Conservation (phyloP, 2,888 invertebrate species). For the Allophyes oxyacanthae region DNA sequence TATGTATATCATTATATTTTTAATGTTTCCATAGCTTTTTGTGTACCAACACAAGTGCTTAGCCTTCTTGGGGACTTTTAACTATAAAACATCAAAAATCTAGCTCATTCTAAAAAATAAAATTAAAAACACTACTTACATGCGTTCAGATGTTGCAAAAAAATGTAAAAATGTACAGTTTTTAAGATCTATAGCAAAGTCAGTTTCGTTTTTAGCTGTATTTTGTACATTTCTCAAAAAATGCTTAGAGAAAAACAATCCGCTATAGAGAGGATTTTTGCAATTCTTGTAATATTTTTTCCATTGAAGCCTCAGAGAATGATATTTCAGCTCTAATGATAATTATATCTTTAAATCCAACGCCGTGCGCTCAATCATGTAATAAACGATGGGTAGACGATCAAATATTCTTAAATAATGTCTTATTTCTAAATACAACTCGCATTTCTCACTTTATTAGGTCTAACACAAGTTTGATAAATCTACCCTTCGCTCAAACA, state of each 20-base stretch:
- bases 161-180: not conserved
- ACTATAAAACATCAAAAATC: constrained; percentile 84
- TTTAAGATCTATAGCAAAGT: not conserved
- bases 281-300: too few species aligned
- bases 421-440: constrained; percentile 40
- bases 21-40: constrained; percentile 61
- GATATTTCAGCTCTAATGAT: too few species aligned
- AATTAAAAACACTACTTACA: constrained; percentile 55
- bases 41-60: constrained; percentile 78
- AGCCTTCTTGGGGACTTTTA: constrained; percentile 67
- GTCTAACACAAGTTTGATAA: constrained; percentile 12
- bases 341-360: too few species aligned
- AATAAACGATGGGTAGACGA: constrained; percentile 12
- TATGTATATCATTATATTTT: constrained; percentile 69
- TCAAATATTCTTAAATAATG: constrained; percentile 17
- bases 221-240: too few species aligned
- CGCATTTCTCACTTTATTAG: constrained; percentile 35
- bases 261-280: too few species aligned
- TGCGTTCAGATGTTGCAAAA: constrained; percentile 50
- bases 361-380: too few species aligned
- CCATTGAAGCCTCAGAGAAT: too few species aligned
- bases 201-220: not conserved
- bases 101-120: constrained; percentile 81
- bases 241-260: too few species aligned
- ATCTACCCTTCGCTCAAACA: constrained; percentile 5